Evolutionary conservation across 35 echinoderm and acorn worm species (phyloP), one percentile per base, ranked within the genome.

Genomic region (Diadema setosum): DNA sequence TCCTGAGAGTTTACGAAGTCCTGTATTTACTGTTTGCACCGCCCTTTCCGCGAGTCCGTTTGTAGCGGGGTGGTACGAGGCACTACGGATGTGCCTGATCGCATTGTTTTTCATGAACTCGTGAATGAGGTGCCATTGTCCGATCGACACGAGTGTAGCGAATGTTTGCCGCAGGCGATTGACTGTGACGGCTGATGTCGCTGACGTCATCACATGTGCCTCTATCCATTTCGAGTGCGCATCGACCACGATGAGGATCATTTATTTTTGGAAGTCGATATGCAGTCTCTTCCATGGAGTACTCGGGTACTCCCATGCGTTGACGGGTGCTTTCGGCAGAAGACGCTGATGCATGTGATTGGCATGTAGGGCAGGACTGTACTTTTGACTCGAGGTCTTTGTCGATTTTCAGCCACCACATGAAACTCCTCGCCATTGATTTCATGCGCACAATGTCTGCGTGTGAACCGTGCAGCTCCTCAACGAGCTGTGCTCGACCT

Each of bases 141-240:
- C n/a, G 70, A 82, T 20, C 56, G 29, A 85, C 43, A 45, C 87
- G 50, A 49, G 94, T 35, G 45, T 91, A 35, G 88, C 87, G 45
- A 97, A 97, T 15, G 82, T 52, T 27, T 93, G 25, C 3, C 85
- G 73, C 20, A 93, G 33, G 7, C 57, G 57, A 5, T 75, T 18
- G 52, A 97, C 88, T 44, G 91, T 90, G 33, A 64, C 84, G 18
- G 70, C 40, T 3, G 63, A 87, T 59, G 87, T 93, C 56, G 75
- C 50, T 18, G 70, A 82, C 9, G 55, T 48, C 81, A 90, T 97
- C 4, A 84, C 58, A n/a, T 82, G 25, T 20, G 82, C 87, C 14
- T 97, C 94, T 36, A 85, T 41, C 94, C 94, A 93, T 46, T 93
- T 97, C 4, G 85, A 91, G 25, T 92, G 82, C 15, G 90, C 91